These are phyloP conservation scores for Lasioglossum baleicum DNA, from an alignment of 1,140 invertebrate genomes.

Conservation along the genomic window DNA sequence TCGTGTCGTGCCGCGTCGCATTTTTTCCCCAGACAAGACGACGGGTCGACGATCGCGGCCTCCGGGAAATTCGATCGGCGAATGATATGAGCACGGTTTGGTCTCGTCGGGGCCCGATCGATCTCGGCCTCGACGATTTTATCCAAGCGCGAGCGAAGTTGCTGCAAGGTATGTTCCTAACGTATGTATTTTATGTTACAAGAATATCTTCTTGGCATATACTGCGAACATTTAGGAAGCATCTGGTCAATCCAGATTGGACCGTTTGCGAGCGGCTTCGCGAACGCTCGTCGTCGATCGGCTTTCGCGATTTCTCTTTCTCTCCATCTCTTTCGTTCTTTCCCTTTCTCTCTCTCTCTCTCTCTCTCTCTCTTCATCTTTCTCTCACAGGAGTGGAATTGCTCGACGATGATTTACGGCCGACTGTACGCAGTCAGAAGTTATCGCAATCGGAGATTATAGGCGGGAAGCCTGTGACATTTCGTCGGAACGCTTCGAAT, in stretches of 20 bases:
- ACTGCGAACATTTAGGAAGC: slow-evolving; percentile 61
- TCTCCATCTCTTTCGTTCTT: too few relatives aligned
- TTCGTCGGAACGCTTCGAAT: too few relatives aligned
- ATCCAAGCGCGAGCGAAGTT: slow-evolving; percentile 42
- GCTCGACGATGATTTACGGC: too few relatives aligned
- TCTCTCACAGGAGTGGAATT: too few relatives aligned
- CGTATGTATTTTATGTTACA: slow-evolving; percentile 54
- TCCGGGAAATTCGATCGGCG: slow-evolving; percentile 29
- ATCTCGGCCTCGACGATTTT: slow-evolving; percentile 41
- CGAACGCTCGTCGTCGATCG: slow-evolving; percentile 17
- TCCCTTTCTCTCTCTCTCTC: too few relatives aligned
- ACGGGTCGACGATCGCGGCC: slow-evolving; percentile 13
- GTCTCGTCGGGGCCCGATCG: slow-evolving; percentile 14
- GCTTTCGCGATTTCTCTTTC: not conserved
- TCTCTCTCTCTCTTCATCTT: too few relatives aligned
- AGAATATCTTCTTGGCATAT: slow-evolving; percentile 53
- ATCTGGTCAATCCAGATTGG: slow-evolving; percentile 42
- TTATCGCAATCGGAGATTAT: too few relatives aligned
- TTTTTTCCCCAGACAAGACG: not conserved
- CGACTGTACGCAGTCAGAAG: too few relatives aligned
- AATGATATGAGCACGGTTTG: slow-evolving; percentile 55
- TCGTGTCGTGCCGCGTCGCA: not conserved
- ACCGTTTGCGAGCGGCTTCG: slow-evolving; percentile 2
- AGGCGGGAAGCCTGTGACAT: too few relatives aligned
- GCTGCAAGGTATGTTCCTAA: slow-evolving; percentile 55